Percentiles rank a stretch among this genome's conserved stretches.
phyloP scores from a whole-genome alignment of 92 coral and sea anemone genomes.

The Umimayanthus kanabou region DNA sequence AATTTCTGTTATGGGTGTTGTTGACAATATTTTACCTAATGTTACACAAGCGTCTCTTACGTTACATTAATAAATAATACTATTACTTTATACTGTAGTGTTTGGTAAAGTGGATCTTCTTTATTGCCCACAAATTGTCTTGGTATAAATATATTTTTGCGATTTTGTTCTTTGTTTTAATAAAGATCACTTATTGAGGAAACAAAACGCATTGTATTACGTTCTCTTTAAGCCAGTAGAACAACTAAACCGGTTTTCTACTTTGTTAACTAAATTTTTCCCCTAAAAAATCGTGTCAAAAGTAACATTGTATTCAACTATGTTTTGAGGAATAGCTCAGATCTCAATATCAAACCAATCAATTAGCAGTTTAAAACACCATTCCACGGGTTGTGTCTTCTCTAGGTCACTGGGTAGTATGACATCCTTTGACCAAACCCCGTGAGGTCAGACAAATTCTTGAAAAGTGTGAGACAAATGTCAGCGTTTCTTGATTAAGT shows the following conservation, averaged over 20 bases:
- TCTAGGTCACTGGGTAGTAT: slow-evolving; percentile 16
- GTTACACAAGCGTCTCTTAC: not conserved
- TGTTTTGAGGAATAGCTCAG: not conserved
- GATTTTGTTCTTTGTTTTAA: not conserved
- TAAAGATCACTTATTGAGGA: not conserved
- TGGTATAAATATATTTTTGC: no score
- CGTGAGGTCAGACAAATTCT: not conserved
- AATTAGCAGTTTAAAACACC: not conserved
- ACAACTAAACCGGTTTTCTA: not conserved
- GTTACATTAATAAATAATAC: no score
- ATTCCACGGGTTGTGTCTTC: not conserved
- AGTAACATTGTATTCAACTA: not conserved
- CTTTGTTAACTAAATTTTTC: not conserved
- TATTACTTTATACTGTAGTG: not conserved
- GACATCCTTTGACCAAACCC: not conserved
- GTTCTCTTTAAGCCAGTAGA: not conserved
- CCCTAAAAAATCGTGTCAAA: not conserved
- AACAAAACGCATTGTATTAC: not conserved
- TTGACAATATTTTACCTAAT: not conserved
- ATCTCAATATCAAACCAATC: not conserved
- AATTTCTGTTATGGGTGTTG: not conserved
- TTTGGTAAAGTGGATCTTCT: no score
- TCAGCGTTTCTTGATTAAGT: not conserved
- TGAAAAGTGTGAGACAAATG: not conserved
- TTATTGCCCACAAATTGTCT: no score